Evolutionary conservation across 2,113 vertebrate genomes (phyloP), one percentile per base, ranked within the genome.

Genomic region (Ameiurus melas): DNA sequence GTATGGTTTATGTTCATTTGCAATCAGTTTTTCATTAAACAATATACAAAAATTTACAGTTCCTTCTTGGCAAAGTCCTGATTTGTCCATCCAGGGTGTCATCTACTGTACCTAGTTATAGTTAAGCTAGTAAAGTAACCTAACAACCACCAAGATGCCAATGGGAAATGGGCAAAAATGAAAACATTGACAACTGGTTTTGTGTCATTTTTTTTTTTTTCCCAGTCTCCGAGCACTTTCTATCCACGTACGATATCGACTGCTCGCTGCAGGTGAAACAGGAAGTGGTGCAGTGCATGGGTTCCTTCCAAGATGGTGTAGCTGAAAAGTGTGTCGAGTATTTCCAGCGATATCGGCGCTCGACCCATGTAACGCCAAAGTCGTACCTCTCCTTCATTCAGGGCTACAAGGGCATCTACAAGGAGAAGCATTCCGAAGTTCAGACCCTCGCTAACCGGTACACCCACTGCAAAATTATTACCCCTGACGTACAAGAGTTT

Each of bases 381-480:
- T 99, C 98, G 43, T 99, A 99, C 92, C 94, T 99, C 62, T 97
- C 97, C 89, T 99, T 99, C 93, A 98, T 99, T 91, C 98, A 98
- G 85, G 94, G 95, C 22, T 99, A 99, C 92, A 99, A 99, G 93
- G 79, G 91, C 58, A 97, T 97, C 78, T 99, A 99, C 89, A 95
- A 93, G 90, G 97, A 98, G 92, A 99, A 99, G 71, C 96, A 91
- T 9, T 86, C 92, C 13, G 96, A 98, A 90, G 96, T 99, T 9
- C 96, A 96, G 89, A 97, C 93, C 0, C 93, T 99, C 78, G 97
- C 97, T 60, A 95, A 96, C 86, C 97, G 98, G 98, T 99, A 92
- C 30, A 20, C 0, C 9, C 12, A 47, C 53, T 75, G 53, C 30
- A 30, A 30, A 47, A 62, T 77, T 8, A 36, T 60, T 82, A 36